Base-by-base conservation (phyloP, 2,113 vertebrate genomes). In the Etheostoma cragini region DNA sequence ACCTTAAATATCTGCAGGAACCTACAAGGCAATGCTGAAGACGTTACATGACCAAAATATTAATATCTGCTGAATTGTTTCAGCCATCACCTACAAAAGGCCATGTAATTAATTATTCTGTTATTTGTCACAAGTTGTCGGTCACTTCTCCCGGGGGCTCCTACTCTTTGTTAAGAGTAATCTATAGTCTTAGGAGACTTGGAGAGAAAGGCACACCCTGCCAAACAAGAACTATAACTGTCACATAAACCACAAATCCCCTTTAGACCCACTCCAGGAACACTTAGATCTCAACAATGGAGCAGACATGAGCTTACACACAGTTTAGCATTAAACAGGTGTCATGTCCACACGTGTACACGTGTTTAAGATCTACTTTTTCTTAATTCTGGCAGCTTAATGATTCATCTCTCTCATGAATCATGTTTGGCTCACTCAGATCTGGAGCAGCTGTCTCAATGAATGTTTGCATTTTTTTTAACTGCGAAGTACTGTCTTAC, bases 141-240 rank as follows among this genome's bases (percentile, higher is more conserved):
- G 21, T 67, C n/a, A n/a, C 7, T 63, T 54, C 24, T 78, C 81
- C 87, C 64, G 1, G 61, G 69, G 84, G 83, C 80, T 24, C 60
- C 12, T 19, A 26, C 17, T 64, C 73, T 80, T 89, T 90, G 89
- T 90, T 26, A 12, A 56, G 74, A 30, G 30, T 30, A 30, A 30
- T 30, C 3, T 30, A 30, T 30, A 30, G 30, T 30, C 30, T 30
- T 4, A 30, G 30, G 4, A 56, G 35, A 82, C 42, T 33, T 17
- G 30, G 58, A 70, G 70, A 76, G 57, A 53, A 53, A 63, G 89
- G 35, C 76, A 90, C 88, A 70, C 87, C 87, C 84, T 87, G 78
- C 30, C 52, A 76, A 60, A 91, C 86, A 89, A 91, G 86, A 83
- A 73, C 68, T 7, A 47, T 42, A 52, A 30, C 22, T 66, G 76